A percentile compares a stretch with the other conserved stretches of the same genome.
Evolutionary conservation across 2,113 vertebrate species (phyloP).

Genomic region (Taurulus bubalis): DNA sequence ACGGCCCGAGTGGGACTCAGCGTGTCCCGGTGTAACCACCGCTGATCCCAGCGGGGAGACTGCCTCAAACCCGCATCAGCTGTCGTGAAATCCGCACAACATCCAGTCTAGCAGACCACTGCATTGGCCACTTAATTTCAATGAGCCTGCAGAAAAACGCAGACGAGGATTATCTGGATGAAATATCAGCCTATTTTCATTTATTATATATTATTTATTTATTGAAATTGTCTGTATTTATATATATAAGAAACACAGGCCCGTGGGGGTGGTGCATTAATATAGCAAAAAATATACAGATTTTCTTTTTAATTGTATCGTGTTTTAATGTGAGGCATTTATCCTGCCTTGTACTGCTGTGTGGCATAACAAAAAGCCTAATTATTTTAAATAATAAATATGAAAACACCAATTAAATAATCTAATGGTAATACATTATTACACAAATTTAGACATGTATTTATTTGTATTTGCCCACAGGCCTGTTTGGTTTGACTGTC

Average conservation of each 20-base stretch:
- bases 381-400: background rate
- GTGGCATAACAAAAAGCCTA: background rate
- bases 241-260: background rate
- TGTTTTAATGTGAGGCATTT: background rate
- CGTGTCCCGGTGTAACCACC: background rate
- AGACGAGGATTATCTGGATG: background rate
- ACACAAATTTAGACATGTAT: background rate
- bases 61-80: background rate
- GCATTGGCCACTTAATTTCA: background rate
- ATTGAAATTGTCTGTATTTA: background rate
- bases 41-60: background rate
- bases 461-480: background rate
- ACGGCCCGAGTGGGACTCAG: constrained; percentile 6
- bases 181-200: no score
- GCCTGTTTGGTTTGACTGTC: background rate
- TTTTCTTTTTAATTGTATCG: background rate
- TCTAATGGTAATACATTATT: background rate
- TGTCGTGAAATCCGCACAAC: background rate
- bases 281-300: background rate
- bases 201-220: no score
- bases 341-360: background rate
- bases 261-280: background rate
- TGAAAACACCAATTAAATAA: background rate
- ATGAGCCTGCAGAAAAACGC: background rate
- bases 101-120: background rate